Conservation (phyloP, 2,888 invertebrate genomes). For the Hydraecia micacea region DNA sequence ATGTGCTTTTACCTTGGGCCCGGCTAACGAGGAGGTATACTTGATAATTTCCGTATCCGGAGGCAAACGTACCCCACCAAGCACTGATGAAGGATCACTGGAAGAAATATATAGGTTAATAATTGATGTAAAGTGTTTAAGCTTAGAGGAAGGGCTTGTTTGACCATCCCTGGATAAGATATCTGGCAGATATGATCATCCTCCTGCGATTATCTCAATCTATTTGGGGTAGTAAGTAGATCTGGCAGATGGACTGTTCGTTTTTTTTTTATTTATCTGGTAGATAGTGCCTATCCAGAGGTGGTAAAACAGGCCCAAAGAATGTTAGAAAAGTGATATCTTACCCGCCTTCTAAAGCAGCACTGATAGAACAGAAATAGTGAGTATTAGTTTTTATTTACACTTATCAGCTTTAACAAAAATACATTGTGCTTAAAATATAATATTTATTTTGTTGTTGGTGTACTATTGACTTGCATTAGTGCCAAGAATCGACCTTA, state of each 20-base stretch:
- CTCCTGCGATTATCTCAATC: too few species aligned
- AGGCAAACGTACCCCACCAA: conserved; percentile 95
- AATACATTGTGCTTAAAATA: background rate
- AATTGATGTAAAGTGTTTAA: background rate
- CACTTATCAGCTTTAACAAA: background rate
- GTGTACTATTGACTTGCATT: background rate
- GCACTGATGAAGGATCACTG: conserved; percentile 95
- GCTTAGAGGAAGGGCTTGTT: background rate
- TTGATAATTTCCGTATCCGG: conserved; percentile 97
- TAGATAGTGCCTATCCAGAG: background rate
- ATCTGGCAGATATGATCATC: background rate
- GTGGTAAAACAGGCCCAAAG: background rate
- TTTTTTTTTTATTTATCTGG: background rate
- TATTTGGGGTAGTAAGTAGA: background rate
- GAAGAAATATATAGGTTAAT: conserved; percentile 57
- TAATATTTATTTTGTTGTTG: background rate
- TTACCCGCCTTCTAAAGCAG: conserved; percentile 93
- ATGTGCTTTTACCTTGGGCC: conserved; percentile 91
- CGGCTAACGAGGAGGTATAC: conserved; percentile 96
- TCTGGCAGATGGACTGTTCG: background rate
- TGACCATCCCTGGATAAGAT: background rate
- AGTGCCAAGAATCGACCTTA: too few species aligned
- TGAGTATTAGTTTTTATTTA: conserved; percentile 41
- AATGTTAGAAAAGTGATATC: conserved; percentile 66
- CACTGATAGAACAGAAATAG: conserved; percentile 86